A percentile compares a stretch with the other conserved stretches of the same genome.
Conservation (phyloP, 2,888 invertebrate species). For the Drosophila nigritarsus region DNA sequence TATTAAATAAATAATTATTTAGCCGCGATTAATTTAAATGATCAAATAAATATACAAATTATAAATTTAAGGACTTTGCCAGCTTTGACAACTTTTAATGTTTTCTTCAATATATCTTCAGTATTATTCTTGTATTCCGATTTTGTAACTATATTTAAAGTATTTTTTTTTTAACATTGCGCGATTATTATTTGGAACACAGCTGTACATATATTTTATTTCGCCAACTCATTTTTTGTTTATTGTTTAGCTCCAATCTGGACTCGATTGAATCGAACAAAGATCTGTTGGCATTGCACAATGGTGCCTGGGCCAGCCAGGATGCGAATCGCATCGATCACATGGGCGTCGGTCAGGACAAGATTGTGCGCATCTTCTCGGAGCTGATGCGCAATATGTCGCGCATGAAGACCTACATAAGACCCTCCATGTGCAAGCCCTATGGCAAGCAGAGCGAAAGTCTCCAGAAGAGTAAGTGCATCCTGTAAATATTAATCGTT, state of each 20-base stretch:
- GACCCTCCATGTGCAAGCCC: constrained; percentile 95
- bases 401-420: constrained; percentile 94
- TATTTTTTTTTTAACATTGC: background rate
- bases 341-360: constrained; percentile 90
- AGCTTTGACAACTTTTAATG: background rate
- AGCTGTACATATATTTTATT: background rate
- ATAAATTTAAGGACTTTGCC: background rate
- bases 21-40: too few relatives aligned
- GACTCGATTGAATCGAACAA: constrained; percentile 86
- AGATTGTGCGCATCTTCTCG: constrained; percentile 93
- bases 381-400: constrained; percentile 95
- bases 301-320: constrained; percentile 87
- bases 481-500: background rate
- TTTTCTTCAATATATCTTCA: background rate
- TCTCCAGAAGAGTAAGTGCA: constrained; percentile 91
- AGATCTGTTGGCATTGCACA: constrained; percentile 89
- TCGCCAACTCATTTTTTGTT: background rate
- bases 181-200: background rate
- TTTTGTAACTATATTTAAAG: background rate
- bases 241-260: constrained; percentile 79
- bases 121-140: background rate
- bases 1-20: too few relatives aligned
- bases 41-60: too few relatives aligned
- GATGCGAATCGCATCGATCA: constrained; percentile 76
- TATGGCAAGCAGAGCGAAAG: constrained; percentile 96